Evolutionary conservation across 2,888 invertebrate species (phyloP), one percentile per base, ranked within the genome.

Genomic region (Apodemia hepburni): DNA sequence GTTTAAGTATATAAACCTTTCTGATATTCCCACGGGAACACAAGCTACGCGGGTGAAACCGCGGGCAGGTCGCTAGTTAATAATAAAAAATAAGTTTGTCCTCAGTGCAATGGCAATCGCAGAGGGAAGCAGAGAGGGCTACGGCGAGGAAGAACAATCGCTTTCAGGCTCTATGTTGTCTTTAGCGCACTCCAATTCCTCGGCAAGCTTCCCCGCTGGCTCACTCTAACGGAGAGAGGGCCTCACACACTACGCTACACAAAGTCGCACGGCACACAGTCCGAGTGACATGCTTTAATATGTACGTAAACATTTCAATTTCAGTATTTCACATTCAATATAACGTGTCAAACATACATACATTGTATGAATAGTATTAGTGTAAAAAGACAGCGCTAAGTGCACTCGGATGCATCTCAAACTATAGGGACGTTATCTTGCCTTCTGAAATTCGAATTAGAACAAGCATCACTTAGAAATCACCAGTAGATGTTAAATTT

Each of bases 111-210:
- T 98, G 92, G 97, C 97, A 76, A 96, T 98, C 82, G 96, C 96
- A 64, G 98, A 98, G 87, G 97, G 97, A 81, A 97, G 97, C 74
- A 95, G 96, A 77, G 97, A 97, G 85, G 94, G 95, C 73, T 97
- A 96, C 92, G 96, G 96, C 75, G 97, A 97, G 75, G 97, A 97
- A 84, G 98, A 98, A 85, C 96, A 96, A 79, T 97, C 97, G 80
- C 94, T 98, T 74, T 97, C 98, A 66, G 98, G 98, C 77, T 98
- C 98, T 75, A 97, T 98, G 96, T 93, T 97, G 79, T 98, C 98
- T 92, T 94, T 98, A 87, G 97, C 97, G 72, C 97, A 97, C 93
- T 97, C 97, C 93, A 97, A 97, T 93, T 98, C 97, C 90, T 97
- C 97, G 77, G 96, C 97, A 79, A 96, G 96, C 92, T 97, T 97